These are phyloP conservation scores for Nycticorax nycticorax DNA, from an alignment of 2,113 vertebrate species.

Conservation along the genomic window DNA sequence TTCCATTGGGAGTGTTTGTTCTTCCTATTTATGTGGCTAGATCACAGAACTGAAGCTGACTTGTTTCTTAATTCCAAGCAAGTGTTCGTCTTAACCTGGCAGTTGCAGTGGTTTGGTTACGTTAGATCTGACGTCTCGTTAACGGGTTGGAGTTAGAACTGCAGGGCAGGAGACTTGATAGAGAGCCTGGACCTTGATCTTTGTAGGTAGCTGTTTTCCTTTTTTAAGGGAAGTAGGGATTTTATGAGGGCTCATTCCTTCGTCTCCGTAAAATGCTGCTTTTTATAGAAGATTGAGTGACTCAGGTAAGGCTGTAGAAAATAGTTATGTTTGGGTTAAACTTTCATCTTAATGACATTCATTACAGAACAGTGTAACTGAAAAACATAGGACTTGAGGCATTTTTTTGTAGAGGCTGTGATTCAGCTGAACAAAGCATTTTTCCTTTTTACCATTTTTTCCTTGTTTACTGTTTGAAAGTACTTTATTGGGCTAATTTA, in stretches of 20 bases:
- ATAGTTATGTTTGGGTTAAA: not conserved
- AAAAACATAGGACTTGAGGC: not conserved
- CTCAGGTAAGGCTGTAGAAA: not conserved
- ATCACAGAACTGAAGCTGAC: not conserved
- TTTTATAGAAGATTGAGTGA: not conserved
- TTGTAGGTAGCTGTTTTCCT: fast-evolving
- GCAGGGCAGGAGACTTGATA: not conserved
- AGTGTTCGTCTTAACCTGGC: not conserved
- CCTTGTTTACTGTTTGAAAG: not conserved
- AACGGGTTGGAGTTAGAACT: not conserved
- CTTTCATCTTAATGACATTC: not conserved
- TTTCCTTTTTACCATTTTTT: not conserved
- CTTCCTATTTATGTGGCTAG: not conserved
- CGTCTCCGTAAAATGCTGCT: not conserved
- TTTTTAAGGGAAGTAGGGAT: not conserved
- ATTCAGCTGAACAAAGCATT: not conserved
- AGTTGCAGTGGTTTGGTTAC: not conserved
- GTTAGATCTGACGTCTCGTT: not conserved
- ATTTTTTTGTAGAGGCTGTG: not conserved
- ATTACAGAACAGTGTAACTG: not conserved
- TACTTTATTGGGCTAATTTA: not conserved
- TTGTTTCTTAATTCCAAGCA: not conserved
- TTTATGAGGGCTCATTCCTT: not conserved
- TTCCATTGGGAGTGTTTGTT: not conserved
- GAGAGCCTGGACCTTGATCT: not conserved